Base-by-base conservation (phyloP, 1,140 invertebrate genomes). In the Archegozetes longisetosus region DNA sequence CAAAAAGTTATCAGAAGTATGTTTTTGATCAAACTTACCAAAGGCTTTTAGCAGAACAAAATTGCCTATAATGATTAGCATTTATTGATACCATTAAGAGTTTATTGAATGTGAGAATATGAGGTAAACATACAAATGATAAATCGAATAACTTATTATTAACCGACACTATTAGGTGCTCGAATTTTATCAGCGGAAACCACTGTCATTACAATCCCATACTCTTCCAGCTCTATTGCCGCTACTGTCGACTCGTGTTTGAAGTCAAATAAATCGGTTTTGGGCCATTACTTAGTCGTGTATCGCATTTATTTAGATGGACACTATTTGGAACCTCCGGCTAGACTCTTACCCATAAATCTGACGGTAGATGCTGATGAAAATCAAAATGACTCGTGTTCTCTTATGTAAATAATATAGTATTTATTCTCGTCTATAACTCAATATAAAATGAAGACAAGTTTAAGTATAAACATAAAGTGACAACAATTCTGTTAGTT, bases 231-330 rank as follows among this genome's bases (percentile, higher is more conserved):
- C 27, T 28, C 24, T 23, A 40, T 55, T 20, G 53, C 53, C 26
- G 28, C 53, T 6, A 40, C 22, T 29, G 53, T 55, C 12, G 53
- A 55, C 29, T 55, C 53, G 25, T 32, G 26, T 28, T 32, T 55
- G 3, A 55, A 24, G 12, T 29, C 25, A 22, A 32, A 28, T n/a
- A 12, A 20, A 29, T 20, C 53, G 13, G 26, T 25, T 13, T 24
- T 14, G 6, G 29, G 53, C 17, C 53, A 55, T 40, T 22, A 40
- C 14, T 20, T 55, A 20, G 23, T 24, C 12, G 29, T 27, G 20
- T 55, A 55, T 40, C 9, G 53, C 14, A 27, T 55, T 17, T 55
- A 55, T 40, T 20, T 55, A 17, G 53, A 55, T 32, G 53, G 53
- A 17, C 53, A 55, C 20, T 55, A 32, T 20, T 22, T 55, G 9